Conservation (phyloP, 2,888 invertebrate species). For the Zygaena filipendulae region DNA sequence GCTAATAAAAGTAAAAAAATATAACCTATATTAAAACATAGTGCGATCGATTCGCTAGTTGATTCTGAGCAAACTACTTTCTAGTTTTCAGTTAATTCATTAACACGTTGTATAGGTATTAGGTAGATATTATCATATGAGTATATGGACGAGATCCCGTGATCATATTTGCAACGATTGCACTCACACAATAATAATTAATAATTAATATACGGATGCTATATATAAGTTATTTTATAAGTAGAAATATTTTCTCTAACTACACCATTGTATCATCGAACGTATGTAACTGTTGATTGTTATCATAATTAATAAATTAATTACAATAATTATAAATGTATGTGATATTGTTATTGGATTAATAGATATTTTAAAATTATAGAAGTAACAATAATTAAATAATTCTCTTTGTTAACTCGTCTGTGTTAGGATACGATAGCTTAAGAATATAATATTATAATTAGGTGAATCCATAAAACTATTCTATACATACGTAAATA, state of each 20-base stretch:
- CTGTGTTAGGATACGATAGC: conserved; percentile 40
- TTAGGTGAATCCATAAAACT: no score
- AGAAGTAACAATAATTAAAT: conserved; percentile 33
- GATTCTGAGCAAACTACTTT: no score
- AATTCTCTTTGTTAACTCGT: conserved; percentile 62
- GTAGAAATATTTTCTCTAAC: conserved; percentile 31
- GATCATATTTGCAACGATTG: conserved; percentile 42
- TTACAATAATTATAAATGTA: conserved; percentile 59
- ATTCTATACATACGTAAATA: no score
- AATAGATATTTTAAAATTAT: conserved; percentile 58
- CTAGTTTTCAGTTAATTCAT: no score
- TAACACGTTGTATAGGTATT: no score
- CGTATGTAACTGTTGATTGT: conserved; percentile 56
- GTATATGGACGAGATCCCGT: no score
- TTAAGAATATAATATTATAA: no score
- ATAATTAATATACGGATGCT: conserved; percentile 52
- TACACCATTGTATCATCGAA: conserved; percentile 60
- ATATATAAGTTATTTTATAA: no score
- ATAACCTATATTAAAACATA: no score
- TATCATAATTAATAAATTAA: conserved; percentile 45
- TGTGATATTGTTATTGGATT: conserved; percentile 66
- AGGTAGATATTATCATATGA: no score
- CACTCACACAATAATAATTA: conserved; percentile 47
- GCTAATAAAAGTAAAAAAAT: no score
- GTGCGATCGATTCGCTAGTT: no score